Base-by-base conservation (phyloP, 2,797 vertebrate genomes). In the Rhinoraja longicauda region DNA sequence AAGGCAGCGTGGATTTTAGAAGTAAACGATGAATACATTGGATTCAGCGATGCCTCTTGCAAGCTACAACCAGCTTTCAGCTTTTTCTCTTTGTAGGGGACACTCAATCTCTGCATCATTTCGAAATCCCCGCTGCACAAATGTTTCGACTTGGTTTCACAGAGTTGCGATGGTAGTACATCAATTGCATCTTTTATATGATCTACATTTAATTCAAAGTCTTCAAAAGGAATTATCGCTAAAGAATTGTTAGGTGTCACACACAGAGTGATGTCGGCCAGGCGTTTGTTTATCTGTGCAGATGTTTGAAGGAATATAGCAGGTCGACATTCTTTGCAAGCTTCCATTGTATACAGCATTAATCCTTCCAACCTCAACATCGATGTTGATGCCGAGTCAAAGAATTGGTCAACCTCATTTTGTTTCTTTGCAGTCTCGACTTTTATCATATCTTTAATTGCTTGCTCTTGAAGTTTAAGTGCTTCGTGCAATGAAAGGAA, bases 401-500 rank as follows among this genome's bases (percentile, higher is more conserved):
- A 17, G 32, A 79, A 93, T 36, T 82, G 15, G 76, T 93, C 93
- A n/a, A 93, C 39, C 45, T 93, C 93, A 72, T 9, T 67, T 84
- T 93, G 93, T 57, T 93, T 93, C 78, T 84, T 93, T 21, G 36
- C 36, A 29, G 82, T 93, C 29, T 93, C 93, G 17, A 15, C 67
- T 79, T 81, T 93, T 59, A 93, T 79, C 6, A 45, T 26, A 7
- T 93, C 76, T 70, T 82, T 93, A 67, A 93, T 93, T 53, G 36
- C 10, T 29, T 79, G 75, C 15, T 93, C 64, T 67, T 93, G 93
- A 29, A 70, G n/a, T 39, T 93, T 77, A 70, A 93, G 77, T 21
- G 62, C 93, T 82, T 93, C 75, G 29, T 93, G 93, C 72, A 93
- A 84, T 29, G 24, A 70, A n/a, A 72, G 39, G 84, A 93, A 93